Base-by-base conservation (phyloP, 2,113 vertebrate genomes). In the Malurus melanocephalus region DNA sequence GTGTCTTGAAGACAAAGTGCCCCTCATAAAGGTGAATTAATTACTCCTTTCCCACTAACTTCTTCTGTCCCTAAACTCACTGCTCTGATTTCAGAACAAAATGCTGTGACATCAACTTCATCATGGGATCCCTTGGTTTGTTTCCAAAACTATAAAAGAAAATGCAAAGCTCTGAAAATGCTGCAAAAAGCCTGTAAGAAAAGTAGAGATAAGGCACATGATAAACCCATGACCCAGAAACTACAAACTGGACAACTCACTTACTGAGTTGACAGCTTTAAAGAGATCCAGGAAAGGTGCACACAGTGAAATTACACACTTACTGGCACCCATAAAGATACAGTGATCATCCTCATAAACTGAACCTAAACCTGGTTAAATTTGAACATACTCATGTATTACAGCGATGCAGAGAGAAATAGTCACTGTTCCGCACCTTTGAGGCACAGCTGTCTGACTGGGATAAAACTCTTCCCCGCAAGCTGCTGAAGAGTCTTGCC, bases 341-440 rank as follows among this genome's bases (percentile, higher is more conserved):
- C 6, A 30, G 30, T 5, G 8, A 35, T 40, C 43, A 69, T 22
- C 64, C 61, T 61, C 18, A 43, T 2, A 13, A 49, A 32, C 1
- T 35, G 43, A 61, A 1, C 33, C 62, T 68, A 30, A 48, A 60
- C 7, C 49, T 42, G 40, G 7, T 15, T 40, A 48, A 60, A 45
- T 28, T 17, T 35, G 92, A 82, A 73, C 52, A 59, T 4, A 46
- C 4, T 27, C 11, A 9, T 1, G 11, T 22, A 22, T 10, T 14
- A 38, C 0, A 76, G 38, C 0, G 1, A 75, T 16, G 42, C 13
- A 56, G 0, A 82, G 40, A 74, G 43, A 78, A 90, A 72, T 2
- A n/a, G 42, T 17, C 6, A 12, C 33, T 71, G 61, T 67, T 72
- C 27, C 57, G 3, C 97, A 98, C 98, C 98, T 98, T 98, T 12